Conservation (phyloP, 2,888 invertebrate genomes). For the Philopedon plagiatum region DNA sequence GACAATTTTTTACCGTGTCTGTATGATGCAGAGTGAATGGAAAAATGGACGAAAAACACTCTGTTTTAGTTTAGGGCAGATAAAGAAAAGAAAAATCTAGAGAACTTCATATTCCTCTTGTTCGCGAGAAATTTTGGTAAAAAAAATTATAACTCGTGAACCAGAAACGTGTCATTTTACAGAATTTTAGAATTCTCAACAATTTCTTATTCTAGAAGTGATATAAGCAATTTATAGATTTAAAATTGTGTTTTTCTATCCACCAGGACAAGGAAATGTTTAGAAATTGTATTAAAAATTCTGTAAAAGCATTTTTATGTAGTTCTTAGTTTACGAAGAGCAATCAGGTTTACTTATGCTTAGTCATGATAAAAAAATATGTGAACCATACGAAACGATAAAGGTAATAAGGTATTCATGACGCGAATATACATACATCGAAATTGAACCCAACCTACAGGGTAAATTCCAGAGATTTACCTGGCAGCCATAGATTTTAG, state of each 20-base stretch:
- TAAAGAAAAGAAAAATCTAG: not conserved
- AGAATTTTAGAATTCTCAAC: too few species aligned
- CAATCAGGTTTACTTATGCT: not conserved
- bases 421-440: not conserved
- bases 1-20: not conserved
- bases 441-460: conserved; percentile 1
- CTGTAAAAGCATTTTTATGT: too few species aligned
- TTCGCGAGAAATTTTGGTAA: not conserved
- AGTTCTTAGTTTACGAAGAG: not conserved
- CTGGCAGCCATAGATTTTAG: not conserved
- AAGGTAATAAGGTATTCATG: not conserved
- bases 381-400: not conserved
- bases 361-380: conserved; percentile 8
- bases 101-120: not conserved
- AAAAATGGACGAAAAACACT: conserved; percentile 34
- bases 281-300: too few species aligned
- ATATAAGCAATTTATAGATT: too few species aligned
- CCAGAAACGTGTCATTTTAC: not conserved
- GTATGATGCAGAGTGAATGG: conserved; percentile 14
- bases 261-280: too few species aligned
- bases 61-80: not conserved
- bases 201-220: too few species aligned
- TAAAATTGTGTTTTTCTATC: too few species aligned
- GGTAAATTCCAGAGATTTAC: not conserved
- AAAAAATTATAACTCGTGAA: not conserved